Percentiles rank a stretch among this genome's conserved stretches.
phyloP scores from a whole-genome alignment of 2,113 vertebrate species.

The Sceloporus tristichus region DNA sequence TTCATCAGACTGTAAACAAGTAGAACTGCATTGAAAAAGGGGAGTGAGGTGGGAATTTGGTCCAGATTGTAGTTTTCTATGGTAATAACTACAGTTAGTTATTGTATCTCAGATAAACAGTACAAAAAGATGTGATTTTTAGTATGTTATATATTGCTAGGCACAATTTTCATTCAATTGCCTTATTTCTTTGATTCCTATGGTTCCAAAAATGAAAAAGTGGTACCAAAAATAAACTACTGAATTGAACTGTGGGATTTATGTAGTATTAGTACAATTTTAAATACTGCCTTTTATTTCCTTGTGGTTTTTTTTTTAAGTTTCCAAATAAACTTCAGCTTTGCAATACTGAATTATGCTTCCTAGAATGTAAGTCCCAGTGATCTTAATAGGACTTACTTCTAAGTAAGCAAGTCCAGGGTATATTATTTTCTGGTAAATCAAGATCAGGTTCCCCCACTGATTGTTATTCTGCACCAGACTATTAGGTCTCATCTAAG shows the following conservation, averaged over 20 bases:
- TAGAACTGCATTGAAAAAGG: conserved; percentile 50
- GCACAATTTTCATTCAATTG: conserved; percentile 35
- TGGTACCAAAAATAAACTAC: conserved; percentile 45
- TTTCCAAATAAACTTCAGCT: conserved; percentile 16
- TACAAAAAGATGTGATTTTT: conserved; percentile 44
- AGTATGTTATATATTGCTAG: conserved; percentile 17
- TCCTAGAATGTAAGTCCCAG: neutral
- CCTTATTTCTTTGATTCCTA: conserved; percentile 56
- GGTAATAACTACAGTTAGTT: conserved; percentile 50
- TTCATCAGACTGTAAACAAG: conserved; percentile 59
- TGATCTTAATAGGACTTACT: neutral
- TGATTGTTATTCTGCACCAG: neutral
- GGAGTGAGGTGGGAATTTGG: conserved; percentile 54
- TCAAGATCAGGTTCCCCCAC: neutral
- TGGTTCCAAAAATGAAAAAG: conserved; percentile 29
- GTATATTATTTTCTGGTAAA: neutral
- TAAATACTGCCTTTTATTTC: conserved; percentile 20
- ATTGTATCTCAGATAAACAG: conserved; percentile 59
- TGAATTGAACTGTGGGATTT: conserved; percentile 11
- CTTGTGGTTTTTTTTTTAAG: neutral
- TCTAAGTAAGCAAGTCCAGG: neutral
- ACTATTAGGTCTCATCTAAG: neutral
- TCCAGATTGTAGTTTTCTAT: conserved; percentile 52
- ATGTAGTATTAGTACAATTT: neutral
- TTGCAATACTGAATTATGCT: neutral